A percentile compares a stretch with the other conserved stretches of the same genome.
phyloP scores from a whole-genome alignment of 2,888 invertebrate genomes.

The Acanthopleura granulata region DNA sequence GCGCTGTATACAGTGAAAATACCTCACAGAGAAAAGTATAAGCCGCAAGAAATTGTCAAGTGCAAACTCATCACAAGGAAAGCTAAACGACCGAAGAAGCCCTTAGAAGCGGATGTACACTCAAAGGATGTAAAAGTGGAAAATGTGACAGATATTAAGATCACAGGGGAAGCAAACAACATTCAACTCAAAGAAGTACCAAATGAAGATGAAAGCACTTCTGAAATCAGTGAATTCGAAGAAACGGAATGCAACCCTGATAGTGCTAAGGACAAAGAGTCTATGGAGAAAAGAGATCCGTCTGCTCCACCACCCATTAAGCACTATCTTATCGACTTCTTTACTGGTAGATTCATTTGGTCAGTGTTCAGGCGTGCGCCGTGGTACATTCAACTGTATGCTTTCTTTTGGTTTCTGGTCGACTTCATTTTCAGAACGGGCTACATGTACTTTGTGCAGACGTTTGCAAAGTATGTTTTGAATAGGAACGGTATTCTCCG shows the following conservation, averaged over 20 bases:
- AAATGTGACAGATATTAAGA: neutral
- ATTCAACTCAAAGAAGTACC: neutral
- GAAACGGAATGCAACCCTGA: neutral
- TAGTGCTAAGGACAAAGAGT: neutral
- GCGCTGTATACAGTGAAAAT: constrained; percentile 42
- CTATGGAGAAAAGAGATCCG: neutral
- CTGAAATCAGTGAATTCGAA: neutral
- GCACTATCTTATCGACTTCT: constrained; percentile 55
- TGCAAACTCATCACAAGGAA: constrained; percentile 13
- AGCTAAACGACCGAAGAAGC: neutral
- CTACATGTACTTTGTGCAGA: constrained; percentile 40
- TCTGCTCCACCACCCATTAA: constrained; percentile 19
- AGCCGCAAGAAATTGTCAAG: constrained; percentile 33
- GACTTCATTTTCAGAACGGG: constrained; percentile 46
- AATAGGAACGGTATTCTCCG: constrained; percentile 43
- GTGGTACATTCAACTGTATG: constrained; percentile 47
- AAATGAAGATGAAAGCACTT: neutral
- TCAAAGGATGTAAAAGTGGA: neutral
- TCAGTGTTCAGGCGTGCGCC: constrained; percentile 48
- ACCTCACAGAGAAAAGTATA: constrained; percentile 36
- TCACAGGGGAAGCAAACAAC: neutral
- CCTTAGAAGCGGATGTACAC: neutral
- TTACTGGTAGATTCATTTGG: constrained; percentile 43
- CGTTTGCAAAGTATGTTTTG: constrained; percentile 42
- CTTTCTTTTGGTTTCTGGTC: constrained; percentile 43